These are phyloP conservation scores for Tipula confusa DNA, from an alignment of 2,888 invertebrate genomes.

Conservation along the genomic window DNA sequence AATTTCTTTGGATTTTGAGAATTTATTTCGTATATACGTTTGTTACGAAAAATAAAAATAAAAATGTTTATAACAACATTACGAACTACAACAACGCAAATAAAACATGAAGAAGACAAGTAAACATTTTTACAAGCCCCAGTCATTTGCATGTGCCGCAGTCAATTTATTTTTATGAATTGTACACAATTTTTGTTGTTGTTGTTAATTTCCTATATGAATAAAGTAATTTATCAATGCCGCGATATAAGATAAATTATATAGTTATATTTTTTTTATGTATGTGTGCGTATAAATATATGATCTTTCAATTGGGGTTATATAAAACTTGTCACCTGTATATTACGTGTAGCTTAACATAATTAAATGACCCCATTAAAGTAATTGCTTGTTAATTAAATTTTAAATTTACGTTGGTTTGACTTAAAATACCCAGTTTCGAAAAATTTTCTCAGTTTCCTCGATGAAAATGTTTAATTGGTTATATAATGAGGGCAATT, in stretches of 20 bases:
- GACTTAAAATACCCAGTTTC: no score
- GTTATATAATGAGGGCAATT: no score
- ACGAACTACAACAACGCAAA: background rate
- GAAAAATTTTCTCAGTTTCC: no score
- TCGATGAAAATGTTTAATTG: no score
- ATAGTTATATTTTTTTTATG: no score
- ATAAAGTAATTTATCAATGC: constrained; percentile 25
- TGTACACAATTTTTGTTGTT: background rate
- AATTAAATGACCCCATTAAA: no score
- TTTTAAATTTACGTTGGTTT: no score
- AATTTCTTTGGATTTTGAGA: background rate
- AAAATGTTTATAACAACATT: background rate
- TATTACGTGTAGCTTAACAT: no score
- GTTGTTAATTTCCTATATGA: background rate
- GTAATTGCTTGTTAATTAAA: no score
- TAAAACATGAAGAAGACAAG: background rate
- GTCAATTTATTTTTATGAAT: background rate
- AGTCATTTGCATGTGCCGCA: constrained; percentile 12
- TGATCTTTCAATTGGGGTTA: background rate
- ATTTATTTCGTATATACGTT: no score
- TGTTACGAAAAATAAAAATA: background rate
- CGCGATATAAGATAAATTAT: background rate
- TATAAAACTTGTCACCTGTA: background rate
- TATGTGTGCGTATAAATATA: background rate
- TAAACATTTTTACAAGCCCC: constrained; percentile 7